Percentiles rank a stretch among this genome's conserved stretches.
These are phyloP conservation scores for Taphrorychus bicolor DNA, from an alignment of 2,888 invertebrate genomes.

Conservation along the genomic window DNA sequence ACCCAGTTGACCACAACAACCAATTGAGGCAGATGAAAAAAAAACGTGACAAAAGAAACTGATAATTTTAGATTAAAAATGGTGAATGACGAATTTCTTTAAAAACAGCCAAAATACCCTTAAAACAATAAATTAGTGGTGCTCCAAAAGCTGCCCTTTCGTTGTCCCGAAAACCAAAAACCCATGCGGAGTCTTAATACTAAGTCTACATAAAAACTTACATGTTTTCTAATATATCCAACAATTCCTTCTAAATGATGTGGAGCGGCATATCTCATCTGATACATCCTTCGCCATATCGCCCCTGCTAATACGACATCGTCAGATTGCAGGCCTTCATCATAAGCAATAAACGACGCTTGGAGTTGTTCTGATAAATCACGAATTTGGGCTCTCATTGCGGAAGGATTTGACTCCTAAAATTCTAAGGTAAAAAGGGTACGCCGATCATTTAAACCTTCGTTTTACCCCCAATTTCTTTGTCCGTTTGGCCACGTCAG, in stretches of 20 bases:
- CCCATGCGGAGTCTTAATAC: too few species aligned
- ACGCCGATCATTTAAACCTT: too few species aligned
- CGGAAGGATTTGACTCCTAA: conserved; percentile 69
- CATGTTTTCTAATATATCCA: conserved; percentile 79
- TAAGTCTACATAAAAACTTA: conserved; percentile 59
- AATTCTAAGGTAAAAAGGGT: conserved; percentile 45
- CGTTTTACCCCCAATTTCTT: conserved; percentile 74
- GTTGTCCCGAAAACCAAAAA: too few species aligned
- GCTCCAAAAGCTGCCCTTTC: too few species aligned
- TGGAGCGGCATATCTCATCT: conserved; percentile 69
- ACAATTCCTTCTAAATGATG: conserved; percentile 74
- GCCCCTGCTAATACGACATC: conserved; percentile 83
- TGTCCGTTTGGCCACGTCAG: conserved; percentile 76
- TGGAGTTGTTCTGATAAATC: conserved; percentile 81
- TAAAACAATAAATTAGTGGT: too few species aligned
- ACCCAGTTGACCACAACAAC: too few species aligned
- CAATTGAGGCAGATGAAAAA: too few species aligned
- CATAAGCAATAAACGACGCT: conserved; percentile 83
- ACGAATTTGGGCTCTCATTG: conserved; percentile 69
- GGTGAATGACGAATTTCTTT: too few species aligned
- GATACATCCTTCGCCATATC: conserved; percentile 85
- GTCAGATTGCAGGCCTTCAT: conserved; percentile 81
- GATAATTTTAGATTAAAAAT: too few species aligned
- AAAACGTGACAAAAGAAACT: too few species aligned
- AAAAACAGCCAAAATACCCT: too few species aligned